These are phyloP conservation scores for Lymantria monacha DNA, from an alignment of 2,888 invertebrate species.

Conservation along the genomic window DNA sequence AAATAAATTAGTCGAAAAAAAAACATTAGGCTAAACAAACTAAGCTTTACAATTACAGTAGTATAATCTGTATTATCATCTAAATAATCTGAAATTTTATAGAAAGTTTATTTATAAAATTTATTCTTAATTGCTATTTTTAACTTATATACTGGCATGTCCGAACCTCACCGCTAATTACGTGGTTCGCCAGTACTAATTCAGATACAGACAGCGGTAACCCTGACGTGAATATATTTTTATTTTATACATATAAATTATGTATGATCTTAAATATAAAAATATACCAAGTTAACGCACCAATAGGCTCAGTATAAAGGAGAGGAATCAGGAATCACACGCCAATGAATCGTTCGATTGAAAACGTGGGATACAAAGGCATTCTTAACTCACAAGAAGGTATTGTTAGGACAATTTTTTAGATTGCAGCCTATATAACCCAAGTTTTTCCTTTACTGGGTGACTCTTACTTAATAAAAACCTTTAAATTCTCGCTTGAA, in stretches of 20 bases:
- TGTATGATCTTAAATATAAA: constrained; percentile 2
- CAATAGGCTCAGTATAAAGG: constrained; percentile 5
- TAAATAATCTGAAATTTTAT: too few species aligned
- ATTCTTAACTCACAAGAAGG: constrained; percentile 7
- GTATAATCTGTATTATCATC: too few species aligned
- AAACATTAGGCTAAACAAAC: too few species aligned
- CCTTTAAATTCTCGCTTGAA: not conserved
- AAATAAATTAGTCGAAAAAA: too few species aligned
- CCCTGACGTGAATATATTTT: not conserved
- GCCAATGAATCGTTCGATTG: constrained; percentile 23
- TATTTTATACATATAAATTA: constrained; percentile 7
- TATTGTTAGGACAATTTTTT: constrained; percentile 17
- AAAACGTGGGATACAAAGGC: constrained; percentile 24
- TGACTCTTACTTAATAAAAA: not conserved
- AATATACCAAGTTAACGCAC: constrained; percentile 13
- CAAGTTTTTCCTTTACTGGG: not conserved
- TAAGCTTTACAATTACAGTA: too few species aligned
- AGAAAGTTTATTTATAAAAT: too few species aligned
- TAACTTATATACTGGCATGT: too few species aligned
- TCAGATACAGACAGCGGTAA: too few species aligned
- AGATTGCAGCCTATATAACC: constrained; percentile 4
- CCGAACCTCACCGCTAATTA: too few species aligned
- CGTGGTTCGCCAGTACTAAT: too few species aligned
- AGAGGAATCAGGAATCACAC: constrained; percentile 28
- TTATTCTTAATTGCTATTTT: too few species aligned